Conservation (phyloP, 2,888 invertebrate species). For the Archips crataeganus region DNA sequence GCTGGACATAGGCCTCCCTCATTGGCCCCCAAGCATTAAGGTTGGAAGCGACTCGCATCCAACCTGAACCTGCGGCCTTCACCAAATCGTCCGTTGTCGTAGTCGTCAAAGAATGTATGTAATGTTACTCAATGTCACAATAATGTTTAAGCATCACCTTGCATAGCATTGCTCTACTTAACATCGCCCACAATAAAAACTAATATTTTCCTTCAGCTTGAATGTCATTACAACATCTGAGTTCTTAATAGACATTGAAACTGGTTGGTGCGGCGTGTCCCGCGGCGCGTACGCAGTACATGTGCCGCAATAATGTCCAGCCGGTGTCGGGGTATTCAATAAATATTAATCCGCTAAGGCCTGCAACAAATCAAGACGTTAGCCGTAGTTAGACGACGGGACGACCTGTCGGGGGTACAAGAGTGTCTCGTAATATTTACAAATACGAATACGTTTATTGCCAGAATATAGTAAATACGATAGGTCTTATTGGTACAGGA, state of each 20-base stretch:
- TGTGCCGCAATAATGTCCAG: slow-evolving; percentile 17
- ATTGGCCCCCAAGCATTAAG: too few relatives aligned
- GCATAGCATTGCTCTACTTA: neutral
- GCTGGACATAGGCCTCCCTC: too few relatives aligned
- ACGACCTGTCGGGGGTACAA: slow-evolving; percentile 19
- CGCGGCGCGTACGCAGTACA: slow-evolving; percentile 11
- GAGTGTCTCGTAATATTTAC: neutral
- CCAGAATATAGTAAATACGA: too few relatives aligned
- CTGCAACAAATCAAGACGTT: slow-evolving; percentile 30
- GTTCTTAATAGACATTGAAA: slow-evolving; percentile 9
- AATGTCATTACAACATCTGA: neutral
- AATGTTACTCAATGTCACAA: neutral
- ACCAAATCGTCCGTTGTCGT: too few relatives aligned
- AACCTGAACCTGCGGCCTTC: too few relatives aligned
- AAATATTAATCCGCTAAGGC: slow-evolving; percentile 36
- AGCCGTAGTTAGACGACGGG: slow-evolving; percentile 17
- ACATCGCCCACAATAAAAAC: neutral
- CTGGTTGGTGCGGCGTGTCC: slow-evolving; percentile 13
- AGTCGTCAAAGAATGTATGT: too few relatives aligned
- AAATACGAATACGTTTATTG: too few relatives aligned
- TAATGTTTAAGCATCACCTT: neutral
- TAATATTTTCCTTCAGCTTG: neutral
- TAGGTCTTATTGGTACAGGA: too few relatives aligned
- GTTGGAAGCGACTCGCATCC: too few relatives aligned
- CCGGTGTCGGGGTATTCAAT: slow-evolving; percentile 27